Percentiles rank a stretch among this genome's conserved stretches.
phyloP scores from a whole-genome alignment of 2,797 vertebrate species.

The Poecilia velifera region DNA sequence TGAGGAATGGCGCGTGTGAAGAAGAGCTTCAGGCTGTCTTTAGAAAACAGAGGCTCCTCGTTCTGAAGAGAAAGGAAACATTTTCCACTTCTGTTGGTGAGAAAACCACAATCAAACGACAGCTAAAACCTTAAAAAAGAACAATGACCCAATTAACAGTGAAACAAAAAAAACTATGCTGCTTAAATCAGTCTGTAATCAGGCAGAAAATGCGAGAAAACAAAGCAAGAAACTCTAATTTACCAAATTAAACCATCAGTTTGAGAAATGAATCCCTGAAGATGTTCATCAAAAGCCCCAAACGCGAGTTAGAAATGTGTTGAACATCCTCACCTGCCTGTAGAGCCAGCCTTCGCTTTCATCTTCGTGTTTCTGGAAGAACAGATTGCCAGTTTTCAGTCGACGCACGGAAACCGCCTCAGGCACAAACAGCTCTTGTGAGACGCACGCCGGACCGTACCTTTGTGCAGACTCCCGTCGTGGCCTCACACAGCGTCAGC shows the following conservation, averaged over 20 bases:
- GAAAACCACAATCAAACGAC: neutral
- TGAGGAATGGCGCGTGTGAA: constrained; percentile 93
- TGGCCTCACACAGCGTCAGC: constrained; percentile 94
- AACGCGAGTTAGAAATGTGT: neutral
- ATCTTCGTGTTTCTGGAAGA: constrained; percentile 94
- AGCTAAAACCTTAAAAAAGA: neutral
- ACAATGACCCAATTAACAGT: neutral
- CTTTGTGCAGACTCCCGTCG: constrained; percentile 96
- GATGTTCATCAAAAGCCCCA: neutral
- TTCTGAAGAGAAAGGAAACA: constrained; percentile 78
- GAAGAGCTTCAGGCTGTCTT: constrained; percentile 91
- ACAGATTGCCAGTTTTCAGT: constrained; percentile 14
- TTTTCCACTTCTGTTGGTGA: neutral
- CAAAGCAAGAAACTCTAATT: constrained; percentile 15
- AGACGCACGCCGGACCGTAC: constrained; percentile 61
- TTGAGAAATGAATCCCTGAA: neutral
- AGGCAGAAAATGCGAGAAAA: neutral
- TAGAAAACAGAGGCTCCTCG: constrained; percentile 92
- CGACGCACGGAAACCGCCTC: neutral
- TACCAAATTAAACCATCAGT: neutral
- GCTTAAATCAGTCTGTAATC: neutral
- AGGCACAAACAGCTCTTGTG: constrained; percentile 25
- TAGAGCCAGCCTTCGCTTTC: constrained; percentile 94
- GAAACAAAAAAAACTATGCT: neutral
- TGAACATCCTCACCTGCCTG: constrained; percentile 85